Evolutionary conservation across 2,888 invertebrate species (phyloP).

Genomic region (Orthonychiurus folsomi): DNA sequence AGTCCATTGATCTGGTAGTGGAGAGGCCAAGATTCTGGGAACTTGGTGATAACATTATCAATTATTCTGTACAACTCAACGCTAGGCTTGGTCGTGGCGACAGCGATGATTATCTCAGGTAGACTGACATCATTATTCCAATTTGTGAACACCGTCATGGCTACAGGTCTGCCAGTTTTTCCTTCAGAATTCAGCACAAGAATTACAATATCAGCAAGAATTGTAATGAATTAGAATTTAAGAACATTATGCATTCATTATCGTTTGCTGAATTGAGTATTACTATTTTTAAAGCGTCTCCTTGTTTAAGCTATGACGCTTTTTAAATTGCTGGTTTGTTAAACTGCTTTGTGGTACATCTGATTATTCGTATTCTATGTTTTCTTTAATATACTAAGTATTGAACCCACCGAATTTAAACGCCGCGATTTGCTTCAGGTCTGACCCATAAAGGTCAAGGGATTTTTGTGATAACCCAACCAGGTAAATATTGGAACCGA

Average conservation of each 20-base stretch:
- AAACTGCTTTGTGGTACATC: too few relatives aligned
- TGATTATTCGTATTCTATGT: too few relatives aligned
- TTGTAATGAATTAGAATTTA: too few relatives aligned
- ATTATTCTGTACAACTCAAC: constrained; percentile 17
- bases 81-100: constrained; percentile 18
- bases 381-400: too few relatives aligned
- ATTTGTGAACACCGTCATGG: constrained; percentile 24
- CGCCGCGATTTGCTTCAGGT: constrained; percentile 17
- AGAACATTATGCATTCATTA: too few relatives aligned
- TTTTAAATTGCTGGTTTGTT: too few relatives aligned
- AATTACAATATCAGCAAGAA: not conserved
- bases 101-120: constrained; percentile 23
- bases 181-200: too few relatives aligned
- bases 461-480: constrained; percentile 18
- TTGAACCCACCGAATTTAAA: too few relatives aligned
- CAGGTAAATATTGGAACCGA: constrained; percentile 21
- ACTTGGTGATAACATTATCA: constrained; percentile 8
- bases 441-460: constrained; percentile 22
- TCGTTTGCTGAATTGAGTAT: too few relatives aligned
- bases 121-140: constrained; percentile 25
- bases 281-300: too few relatives aligned
- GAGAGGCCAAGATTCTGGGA: constrained; percentile 25
- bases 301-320: too few relatives aligned
- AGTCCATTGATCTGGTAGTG: constrained; percentile 23
- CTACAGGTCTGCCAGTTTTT: too few relatives aligned